Evolutionary conservation across 2,888 invertebrate species (phyloP).

Genomic region (Trachelus iudaicus): DNA sequence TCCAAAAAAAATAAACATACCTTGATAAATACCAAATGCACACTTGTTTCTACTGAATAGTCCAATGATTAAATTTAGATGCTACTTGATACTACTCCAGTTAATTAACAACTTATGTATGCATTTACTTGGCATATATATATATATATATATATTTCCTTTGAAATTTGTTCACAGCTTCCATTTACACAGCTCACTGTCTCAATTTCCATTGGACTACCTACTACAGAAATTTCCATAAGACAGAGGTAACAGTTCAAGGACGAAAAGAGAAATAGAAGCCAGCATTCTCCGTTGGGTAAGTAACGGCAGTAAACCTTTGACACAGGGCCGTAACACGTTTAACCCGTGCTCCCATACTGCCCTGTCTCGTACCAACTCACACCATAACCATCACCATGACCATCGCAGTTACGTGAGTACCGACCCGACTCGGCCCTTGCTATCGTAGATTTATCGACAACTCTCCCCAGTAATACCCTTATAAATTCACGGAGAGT

Average conservation of each 20-base stretch:
- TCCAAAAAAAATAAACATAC: background rate
- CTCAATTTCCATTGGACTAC: background rate
- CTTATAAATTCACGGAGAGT: slow-evolving; percentile 51
- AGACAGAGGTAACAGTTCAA: slow-evolving; percentile 42
- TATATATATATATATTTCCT: background rate
- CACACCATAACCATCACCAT: slow-evolving; percentile 24
- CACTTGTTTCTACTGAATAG: background rate
- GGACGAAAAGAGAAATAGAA: slow-evolving; percentile 34
- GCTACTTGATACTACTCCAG: background rate
- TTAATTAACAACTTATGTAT: background rate
- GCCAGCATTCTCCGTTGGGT: slow-evolving; percentile 37
- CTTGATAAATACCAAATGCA: background rate
- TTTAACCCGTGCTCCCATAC: slow-evolving; percentile 40
- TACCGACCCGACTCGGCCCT: slow-evolving; percentile 30
- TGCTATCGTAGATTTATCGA: slow-evolving; percentile 48
- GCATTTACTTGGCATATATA: background rate
- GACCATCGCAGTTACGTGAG: slow-evolving; percentile 34
- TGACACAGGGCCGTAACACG: slow-evolving; percentile 48
- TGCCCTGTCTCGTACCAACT: slow-evolving; percentile 25
- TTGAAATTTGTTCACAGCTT: background rate
- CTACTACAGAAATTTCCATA: slow-evolving; percentile 36
- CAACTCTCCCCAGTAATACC: slow-evolving; percentile 44
- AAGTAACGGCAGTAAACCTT: slow-evolving; percentile 48
- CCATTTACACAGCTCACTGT: background rate
- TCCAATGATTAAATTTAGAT: background rate